Conservation (phyloP, 2,113 vertebrate genomes). For the Pyxicephalus adspersus region DNA sequence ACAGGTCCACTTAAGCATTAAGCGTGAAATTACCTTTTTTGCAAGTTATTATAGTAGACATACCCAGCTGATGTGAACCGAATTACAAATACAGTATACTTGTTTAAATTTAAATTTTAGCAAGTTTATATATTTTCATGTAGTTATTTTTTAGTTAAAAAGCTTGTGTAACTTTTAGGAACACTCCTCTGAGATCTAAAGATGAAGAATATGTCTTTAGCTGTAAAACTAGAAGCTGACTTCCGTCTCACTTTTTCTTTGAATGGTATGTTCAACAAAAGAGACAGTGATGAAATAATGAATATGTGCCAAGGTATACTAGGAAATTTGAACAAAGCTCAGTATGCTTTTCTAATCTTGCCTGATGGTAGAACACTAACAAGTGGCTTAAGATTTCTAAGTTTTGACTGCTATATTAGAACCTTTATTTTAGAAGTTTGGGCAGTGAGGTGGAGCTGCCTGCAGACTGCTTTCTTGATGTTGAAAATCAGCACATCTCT, state of each 20-base stretch:
- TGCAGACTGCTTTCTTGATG: not conserved
- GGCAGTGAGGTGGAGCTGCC: not conserved
- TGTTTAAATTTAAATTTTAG: too few species aligned
- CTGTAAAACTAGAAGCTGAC: not conserved
- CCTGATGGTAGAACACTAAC: not conserved
- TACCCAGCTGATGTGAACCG: too few species aligned
- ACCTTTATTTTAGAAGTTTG: not conserved
- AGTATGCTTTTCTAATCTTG: not conserved
- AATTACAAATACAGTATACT: too few species aligned
- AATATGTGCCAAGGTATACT: constrained; percentile 20
- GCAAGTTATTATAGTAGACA: too few species aligned
- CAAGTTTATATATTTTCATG: too few species aligned
- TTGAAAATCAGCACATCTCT: not conserved
- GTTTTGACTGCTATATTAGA: not conserved
- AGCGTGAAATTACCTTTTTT: too few species aligned
- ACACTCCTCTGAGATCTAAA: too few species aligned
- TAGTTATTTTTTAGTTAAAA: too few species aligned
- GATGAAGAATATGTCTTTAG: not conserved
- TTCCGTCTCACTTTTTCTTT: not conserved
- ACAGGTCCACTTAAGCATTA: too few species aligned
- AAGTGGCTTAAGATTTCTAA: constrained; percentile 4
- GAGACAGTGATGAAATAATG: constrained; percentile 23
- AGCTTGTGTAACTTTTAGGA: too few species aligned
- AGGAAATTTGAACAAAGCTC: constrained; percentile 8
- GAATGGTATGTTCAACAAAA: not conserved